Evolutionary conservation across 2,888 invertebrate genomes (phyloP), one percentile per base, ranked within the genome.

Genomic region (Drosophila anomalata): DNA sequence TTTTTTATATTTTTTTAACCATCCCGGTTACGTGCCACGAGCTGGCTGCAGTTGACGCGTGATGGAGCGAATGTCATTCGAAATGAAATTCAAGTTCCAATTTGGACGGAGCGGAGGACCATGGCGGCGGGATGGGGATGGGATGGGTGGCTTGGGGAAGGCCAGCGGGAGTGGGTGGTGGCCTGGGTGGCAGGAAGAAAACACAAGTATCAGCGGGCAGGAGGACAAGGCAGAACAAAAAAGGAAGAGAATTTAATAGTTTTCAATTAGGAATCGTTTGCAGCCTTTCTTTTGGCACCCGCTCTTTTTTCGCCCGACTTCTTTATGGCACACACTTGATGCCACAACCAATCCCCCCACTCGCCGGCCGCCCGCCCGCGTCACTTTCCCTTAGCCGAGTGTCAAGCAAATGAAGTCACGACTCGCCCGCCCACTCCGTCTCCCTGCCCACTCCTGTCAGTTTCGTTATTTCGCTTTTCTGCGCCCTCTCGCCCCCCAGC

Each of bases 41-140:
- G 87, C 65, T 85, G 80, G 78, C 89, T 90, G 90, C 87, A 90
- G 87, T 90, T 90, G 90, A 90, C 90, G 90, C 90, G 90, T 90
- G 90, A 90, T 90, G 90, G 90, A 90, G 90, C 90, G 90, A 90
- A 90, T 90, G 90, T 90, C 90, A 90, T 90, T 90, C 90, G 90
- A 87, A 89, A 90, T 90, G 90, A 90, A 89, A 90, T 90, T 90
- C 89, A 90, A 89, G 89, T 89, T 89, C 78, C 89, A 89, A 89
- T 89, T 88, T 89, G 86, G 80, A 62, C 78, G 48, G 24, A 22
- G 8, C 55, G 17, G 44, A 5, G 41, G 70, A 36, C 44, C 7
- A 46, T 20, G 22, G 29, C 29, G 60, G 36, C 20, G 20, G 20
- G 36, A 46, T 17, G 17, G 17, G 17, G 17, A 60, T 36, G 14